Percentiles rank a stretch among this genome's conserved stretches.
These are phyloP conservation scores for Dunckerocampus dactyliophorus DNA, from an alignment of 2,113 vertebrate species.

Conservation along the genomic window DNA sequence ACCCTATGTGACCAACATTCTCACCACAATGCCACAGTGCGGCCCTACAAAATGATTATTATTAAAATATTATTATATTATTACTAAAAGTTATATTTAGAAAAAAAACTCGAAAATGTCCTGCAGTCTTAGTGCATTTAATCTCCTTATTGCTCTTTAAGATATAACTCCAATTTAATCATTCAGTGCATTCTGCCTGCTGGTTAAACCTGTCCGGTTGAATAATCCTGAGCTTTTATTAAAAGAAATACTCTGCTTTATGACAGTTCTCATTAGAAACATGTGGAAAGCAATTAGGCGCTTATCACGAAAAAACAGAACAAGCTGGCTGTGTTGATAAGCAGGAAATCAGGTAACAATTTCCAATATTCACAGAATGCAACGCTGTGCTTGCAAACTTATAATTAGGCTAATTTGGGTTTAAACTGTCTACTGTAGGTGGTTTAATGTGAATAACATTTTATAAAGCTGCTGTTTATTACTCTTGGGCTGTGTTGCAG, in stretches of 20 bases:
- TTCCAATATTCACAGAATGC: constrained; percentile 59
- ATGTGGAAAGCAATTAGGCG: constrained; percentile 83
- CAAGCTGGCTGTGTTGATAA: constrained; percentile 87
- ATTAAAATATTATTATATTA: no score
- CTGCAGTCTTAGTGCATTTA: background rate
- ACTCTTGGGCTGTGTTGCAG: constrained; percentile 5
- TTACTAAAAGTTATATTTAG: no score
- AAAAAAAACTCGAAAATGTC: background rate
- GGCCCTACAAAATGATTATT: no score
- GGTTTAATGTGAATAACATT: constrained; percentile 22
- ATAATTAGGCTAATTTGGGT: constrained; percentile 65
- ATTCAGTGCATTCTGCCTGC: background rate
- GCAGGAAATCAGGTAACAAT: constrained; percentile 78
- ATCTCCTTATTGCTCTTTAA: background rate
- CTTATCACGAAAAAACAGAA: constrained; percentile 76
- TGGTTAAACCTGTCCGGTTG: constrained; percentile 1
- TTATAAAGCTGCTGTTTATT: constrained; percentile 16
- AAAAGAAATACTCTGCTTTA: constrained; percentile 52
- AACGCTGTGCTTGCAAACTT: constrained; percentile 75
- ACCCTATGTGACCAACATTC: no score
- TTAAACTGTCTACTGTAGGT: constrained; percentile 22
- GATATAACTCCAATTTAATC: background rate
- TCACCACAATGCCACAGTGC: no score
- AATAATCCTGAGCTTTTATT: constrained; percentile 8
- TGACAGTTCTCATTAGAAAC: constrained; percentile 89